Conservation (phyloP, 2,113 vertebrate species). For the Sturnira hondurensis region DNA sequence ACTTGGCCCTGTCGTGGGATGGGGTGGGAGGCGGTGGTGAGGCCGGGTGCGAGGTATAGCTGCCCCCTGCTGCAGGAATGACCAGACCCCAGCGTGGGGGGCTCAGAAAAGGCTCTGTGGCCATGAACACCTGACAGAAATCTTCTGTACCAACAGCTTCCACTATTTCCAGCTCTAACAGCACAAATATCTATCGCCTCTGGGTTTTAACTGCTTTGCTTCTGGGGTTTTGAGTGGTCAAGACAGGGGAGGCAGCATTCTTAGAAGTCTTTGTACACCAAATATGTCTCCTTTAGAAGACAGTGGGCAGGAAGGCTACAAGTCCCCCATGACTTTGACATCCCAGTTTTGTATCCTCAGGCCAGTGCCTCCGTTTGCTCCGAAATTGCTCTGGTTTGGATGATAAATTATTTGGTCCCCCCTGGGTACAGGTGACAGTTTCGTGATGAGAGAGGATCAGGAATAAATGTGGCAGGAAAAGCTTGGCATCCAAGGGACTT, state of each 20-base stretch:
- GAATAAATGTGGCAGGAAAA: not conserved
- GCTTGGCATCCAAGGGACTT: not conserved
- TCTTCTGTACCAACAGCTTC: not conserved
- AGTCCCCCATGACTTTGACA: not conserved
- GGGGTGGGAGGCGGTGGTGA: fast-evolving
- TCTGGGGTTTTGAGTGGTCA: not conserved
- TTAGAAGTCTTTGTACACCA: not conserved
- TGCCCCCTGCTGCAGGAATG: not conserved
- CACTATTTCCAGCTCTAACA: not conserved
- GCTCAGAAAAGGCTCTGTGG: not conserved
- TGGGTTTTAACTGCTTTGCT: not conserved
- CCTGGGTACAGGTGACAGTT: not conserved
- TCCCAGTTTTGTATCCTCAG: not conserved
- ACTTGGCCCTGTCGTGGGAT: too few species aligned
- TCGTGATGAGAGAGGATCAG: not conserved
- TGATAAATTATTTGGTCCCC: not conserved
- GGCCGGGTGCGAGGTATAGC: not conserved
- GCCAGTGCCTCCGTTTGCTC: not conserved
- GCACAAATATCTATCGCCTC: not conserved
- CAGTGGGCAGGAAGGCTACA: not conserved
- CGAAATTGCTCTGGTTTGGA: not conserved
- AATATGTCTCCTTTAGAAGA: not conserved
- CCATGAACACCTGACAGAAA: not conserved
- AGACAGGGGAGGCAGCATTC: not conserved
- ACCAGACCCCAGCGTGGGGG: fast-evolving